Evolutionary conservation across 2,113 vertebrate genomes (phyloP), one percentile per base, ranked within the genome.

Genomic region (Microcebus ravelobensis): DNA sequence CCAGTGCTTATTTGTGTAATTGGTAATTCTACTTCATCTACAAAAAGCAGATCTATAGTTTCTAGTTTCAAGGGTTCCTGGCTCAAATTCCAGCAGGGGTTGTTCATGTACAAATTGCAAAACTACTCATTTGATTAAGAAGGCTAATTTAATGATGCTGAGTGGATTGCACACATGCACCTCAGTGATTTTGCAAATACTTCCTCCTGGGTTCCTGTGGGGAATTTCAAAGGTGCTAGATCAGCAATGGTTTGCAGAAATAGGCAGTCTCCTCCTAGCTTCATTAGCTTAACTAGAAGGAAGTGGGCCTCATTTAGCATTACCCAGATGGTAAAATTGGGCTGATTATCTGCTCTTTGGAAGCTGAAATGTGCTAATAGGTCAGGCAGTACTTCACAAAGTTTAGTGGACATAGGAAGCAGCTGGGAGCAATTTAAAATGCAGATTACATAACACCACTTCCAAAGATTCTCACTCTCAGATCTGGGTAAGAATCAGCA

Each of bases 381-480:
- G 91, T 93, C 63, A 96, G 90, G 81, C 79, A 87, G 74, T 61
- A 93, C 80, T 91, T 84, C 84, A 90, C 93, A 85, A 85, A 96
- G 70, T 93, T 91, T 73, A 95, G 74, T 91, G 96, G 94, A 93
- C 96, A 95, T 0, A 81, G 76, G 76, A 92, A 87, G 95, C 95
- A 97, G 96, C 96, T 96, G 97, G 95, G 83, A 92, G 12, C 91
- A 97, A 97, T 97, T 96, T 89, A 93, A 96, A 87, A 97, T 93
- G 94, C 83, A 97, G 96, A 96, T 97, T 95, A 73, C 3, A 59
- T 63, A 73, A 94, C 67, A 55, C 9, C 9, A 23, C 36, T 65
- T 73, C 20, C 81, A 90, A 73, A 80, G 45, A 86, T 55, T 55
- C 36, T 96, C 94, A 71, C 68, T 84, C 70, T 18, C 52, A n/a